A percentile compares a stretch with the other conserved stretches of the same genome.
Conservation (phyloP, 2,888 invertebrate species). For the Cantharis lateralis region DNA sequence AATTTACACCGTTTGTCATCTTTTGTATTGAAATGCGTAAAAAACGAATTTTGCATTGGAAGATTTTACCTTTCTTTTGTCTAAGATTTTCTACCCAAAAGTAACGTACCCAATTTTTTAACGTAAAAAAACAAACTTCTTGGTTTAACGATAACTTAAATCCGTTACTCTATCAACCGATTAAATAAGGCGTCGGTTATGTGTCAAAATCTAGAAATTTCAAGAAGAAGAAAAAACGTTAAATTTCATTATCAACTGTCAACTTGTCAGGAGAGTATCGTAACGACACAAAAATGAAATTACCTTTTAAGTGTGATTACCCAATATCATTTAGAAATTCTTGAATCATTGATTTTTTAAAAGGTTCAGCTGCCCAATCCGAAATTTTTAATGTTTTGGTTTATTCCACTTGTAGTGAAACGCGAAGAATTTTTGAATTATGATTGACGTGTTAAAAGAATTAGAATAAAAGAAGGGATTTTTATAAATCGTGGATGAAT, state of each 20-base stretch:
- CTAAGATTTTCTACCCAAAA: neutral
- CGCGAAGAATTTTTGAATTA: neutral
- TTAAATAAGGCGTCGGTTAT: neutral
- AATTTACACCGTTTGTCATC: slow-evolving; percentile 31
- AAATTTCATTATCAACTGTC: neutral
- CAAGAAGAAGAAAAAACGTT: neutral
- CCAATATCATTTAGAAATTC: no score
- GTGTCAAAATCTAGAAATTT: neutral
- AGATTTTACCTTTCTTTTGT: neutral
- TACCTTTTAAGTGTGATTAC: neutral
- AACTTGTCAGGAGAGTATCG: neutral
- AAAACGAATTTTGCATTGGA: slow-evolving; percentile 26
- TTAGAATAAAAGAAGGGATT: neutral
- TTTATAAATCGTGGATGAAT: neutral
- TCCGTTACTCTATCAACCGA: neutral
- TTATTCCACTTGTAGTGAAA: neutral
- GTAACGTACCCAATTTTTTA: neutral
- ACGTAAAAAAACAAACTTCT: neutral
- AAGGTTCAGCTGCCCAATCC: no score
- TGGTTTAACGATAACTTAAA: neutral
- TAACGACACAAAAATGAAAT: neutral
- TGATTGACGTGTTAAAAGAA: slow-evolving; percentile 39
- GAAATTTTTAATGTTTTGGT: no score
- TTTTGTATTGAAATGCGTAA: slow-evolving; percentile 28
- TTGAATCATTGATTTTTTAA: no score